Conservation (phyloP, 2,113 vertebrate species). For the Rhabdornis inornatus region DNA sequence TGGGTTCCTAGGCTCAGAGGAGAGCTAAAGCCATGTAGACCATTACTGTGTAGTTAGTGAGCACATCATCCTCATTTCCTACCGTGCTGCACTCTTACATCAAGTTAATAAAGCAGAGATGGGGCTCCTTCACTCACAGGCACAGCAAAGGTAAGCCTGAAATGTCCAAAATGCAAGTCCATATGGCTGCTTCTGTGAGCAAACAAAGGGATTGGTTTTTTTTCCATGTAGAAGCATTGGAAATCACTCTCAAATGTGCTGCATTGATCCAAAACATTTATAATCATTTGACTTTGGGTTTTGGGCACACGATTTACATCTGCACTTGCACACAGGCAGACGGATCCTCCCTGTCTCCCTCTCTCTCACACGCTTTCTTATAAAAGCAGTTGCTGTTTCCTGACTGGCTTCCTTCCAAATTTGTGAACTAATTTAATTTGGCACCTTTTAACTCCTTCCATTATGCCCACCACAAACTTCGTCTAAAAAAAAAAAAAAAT, state of each 20-base stretch:
- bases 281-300: background rate
- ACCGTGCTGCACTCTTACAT: background rate
- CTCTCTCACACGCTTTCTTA: background rate
- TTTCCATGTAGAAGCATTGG: background rate
- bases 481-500: background rate
- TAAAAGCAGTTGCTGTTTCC: conserved; percentile 16
- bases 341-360: background rate
- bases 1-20: background rate
- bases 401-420: conserved; percentile 8
- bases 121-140: background rate
- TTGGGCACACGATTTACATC: background rate
- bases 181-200: background rate
- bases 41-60: background rate
- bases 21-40: background rate
- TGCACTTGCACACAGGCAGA: background rate
- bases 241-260: background rate
- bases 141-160: background rate
- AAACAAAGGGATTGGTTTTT: background rate
- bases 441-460: conserved; percentile 9
- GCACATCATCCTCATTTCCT: background rate
- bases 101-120: background rate
- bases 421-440: conserved; percentile 36
- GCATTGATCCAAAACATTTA: background rate
- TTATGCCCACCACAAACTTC: background rate
- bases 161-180: background rate